These are phyloP conservation scores for Ooceraea biroi DNA, from an alignment of 1,140 invertebrate genomes.

Conservation along the genomic window DNA sequence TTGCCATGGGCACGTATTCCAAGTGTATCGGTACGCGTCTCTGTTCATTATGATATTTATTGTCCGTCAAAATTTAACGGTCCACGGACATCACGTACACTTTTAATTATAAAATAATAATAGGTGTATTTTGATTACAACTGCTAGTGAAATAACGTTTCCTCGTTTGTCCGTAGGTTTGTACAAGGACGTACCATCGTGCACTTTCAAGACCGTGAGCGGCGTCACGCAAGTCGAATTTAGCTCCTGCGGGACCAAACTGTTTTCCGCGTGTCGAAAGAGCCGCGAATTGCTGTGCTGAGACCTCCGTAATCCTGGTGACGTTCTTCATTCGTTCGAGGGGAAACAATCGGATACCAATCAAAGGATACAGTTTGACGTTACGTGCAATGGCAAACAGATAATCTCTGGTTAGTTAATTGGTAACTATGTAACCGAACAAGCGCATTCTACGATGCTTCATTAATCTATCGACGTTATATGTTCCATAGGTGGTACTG, in stretches of 20 bases:
- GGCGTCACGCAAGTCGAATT: constrained; percentile 96
- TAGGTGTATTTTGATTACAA: no score
- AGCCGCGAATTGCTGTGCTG: constrained; percentile 92
- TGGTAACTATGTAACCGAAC: constrained; percentile 31
- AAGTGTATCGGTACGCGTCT: constrained; percentile 89
- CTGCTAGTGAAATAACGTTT: no score
- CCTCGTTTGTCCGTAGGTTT: constrained; percentile 86
- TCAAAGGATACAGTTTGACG: constrained; percentile 96
- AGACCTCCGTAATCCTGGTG: constrained; percentile 95
- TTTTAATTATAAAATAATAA: no score
- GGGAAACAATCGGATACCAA: constrained; percentile 93
- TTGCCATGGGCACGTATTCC: constrained; percentile 93
- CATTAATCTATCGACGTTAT: constrained; percentile 10
- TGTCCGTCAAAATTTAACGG: neutral
- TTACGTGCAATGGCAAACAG: constrained; percentile 90
- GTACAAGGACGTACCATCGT: constrained; percentile 89
- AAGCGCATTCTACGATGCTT: constrained; percentile 22
- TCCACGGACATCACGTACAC: no score
- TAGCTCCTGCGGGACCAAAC: constrained; percentile 91
- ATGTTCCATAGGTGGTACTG: constrained; percentile 88
- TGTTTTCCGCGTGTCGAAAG: constrained; percentile 94
- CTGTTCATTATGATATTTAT: constrained; percentile 3
- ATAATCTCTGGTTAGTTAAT: constrained; percentile 89
- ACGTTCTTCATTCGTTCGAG: constrained; percentile 90
- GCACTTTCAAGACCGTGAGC: constrained; percentile 89